Conservation (phyloP, 2,888 invertebrate species). For the Sarcophaga caerulescens region DNA sequence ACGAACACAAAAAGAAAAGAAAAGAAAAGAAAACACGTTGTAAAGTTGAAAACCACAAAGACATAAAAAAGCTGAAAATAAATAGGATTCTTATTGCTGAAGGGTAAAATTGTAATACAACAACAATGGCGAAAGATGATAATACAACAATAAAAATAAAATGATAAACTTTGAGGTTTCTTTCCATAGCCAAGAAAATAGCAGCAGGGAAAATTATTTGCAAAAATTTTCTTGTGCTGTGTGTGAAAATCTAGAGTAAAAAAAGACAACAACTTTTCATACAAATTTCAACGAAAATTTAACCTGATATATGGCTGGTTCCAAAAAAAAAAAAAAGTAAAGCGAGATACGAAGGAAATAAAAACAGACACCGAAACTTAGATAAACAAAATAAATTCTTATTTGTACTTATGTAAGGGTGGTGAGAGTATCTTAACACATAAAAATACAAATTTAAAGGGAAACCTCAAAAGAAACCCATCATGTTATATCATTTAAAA, state of each 20-base stretch:
- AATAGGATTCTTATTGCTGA: conserved; percentile 28
- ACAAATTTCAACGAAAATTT: conserved; percentile 15
- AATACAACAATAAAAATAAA: conserved; percentile 1
- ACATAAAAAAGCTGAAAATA: conserved; percentile 1
- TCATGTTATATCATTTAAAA: conserved; percentile 39
- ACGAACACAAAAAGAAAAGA: background rate
- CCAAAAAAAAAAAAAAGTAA: background rate
- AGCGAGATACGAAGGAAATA: background rate
- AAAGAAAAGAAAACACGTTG: conserved; percentile 7
- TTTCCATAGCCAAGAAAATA: conserved; percentile 23
- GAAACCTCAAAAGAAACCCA: conserved; percentile 33
- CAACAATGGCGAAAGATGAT: conserved; percentile 1
- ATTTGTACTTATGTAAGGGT: background rate
- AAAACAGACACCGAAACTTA: background rate
- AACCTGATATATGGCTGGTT: conserved; percentile 43
- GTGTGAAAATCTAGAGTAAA: background rate
- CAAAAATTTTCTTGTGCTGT: background rate
- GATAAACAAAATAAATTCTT: conserved; percentile 23
- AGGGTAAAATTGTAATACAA: conserved; percentile 29
- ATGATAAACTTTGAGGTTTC: conserved; percentile 24
- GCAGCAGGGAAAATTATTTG: conserved; percentile 24
- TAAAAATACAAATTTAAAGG: conserved; percentile 16
- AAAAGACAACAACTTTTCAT: background rate
- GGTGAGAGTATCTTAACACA: conserved; percentile 5
- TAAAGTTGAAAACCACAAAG: conserved; percentile 30